phyloP scores from a whole-genome alignment of 1,140 invertebrate species.

The Papilio polyxenes region DNA sequence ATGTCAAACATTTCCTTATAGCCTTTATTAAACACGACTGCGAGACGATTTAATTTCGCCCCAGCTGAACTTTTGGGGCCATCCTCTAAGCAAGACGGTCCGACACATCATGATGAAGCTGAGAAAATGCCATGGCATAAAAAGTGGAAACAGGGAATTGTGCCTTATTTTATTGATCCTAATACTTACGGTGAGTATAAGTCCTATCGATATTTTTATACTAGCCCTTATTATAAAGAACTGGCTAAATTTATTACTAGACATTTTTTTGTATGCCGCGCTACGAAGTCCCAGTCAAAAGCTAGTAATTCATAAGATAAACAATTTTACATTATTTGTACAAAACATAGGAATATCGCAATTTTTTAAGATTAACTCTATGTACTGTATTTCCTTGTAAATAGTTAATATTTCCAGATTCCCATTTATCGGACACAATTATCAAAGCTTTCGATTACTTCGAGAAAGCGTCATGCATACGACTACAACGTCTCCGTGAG shows the following conservation, averaged over 20 bases:
- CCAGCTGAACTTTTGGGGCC: constrained; percentile 53
- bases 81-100: background rate
- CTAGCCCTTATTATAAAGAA: too few relatives aligned
- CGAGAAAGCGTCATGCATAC: constrained; percentile 70
- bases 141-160: constrained; percentile 64
- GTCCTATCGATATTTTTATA: background rate
- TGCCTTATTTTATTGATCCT: constrained; percentile 72
- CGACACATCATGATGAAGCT: background rate
- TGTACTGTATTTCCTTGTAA: background rate
- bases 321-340: too few relatives aligned
- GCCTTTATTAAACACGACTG: constrained; percentile 40
- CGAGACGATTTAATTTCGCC: constrained; percentile 64
- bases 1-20: background rate
- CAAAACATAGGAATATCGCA: too few relatives aligned
- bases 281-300: too few relatives aligned
- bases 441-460: constrained; percentile 71
- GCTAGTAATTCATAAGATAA: too few relatives aligned
- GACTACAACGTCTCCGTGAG: constrained; percentile 68
- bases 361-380: too few relatives aligned
- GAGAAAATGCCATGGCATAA: constrained; percentile 56
- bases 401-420: constrained; percentile 51
- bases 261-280: too few relatives aligned
- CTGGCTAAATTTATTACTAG: too few relatives aligned
- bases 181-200: constrained; percentile 64
- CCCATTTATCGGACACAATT: constrained; percentile 59